These are phyloP conservation scores for Brachynemurus nebulosus DNA, from an alignment of 2,888 invertebrate genomes.

Conservation along the genomic window DNA sequence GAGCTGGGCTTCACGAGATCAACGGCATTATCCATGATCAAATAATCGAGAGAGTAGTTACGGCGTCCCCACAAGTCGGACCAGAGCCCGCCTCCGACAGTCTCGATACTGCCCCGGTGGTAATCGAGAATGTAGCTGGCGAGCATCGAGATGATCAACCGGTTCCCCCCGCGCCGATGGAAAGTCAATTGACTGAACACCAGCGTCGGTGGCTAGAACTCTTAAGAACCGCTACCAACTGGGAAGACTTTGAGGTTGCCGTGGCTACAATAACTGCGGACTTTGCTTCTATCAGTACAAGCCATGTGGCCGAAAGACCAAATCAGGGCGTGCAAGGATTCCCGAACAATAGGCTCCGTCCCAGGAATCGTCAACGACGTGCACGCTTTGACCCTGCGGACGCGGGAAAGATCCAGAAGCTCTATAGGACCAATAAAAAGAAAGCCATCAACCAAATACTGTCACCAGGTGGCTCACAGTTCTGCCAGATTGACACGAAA, in stretches of 20 bases:
- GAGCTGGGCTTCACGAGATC: too few relatives aligned
- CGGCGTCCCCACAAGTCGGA: too few relatives aligned
- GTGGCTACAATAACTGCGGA: not conserved
- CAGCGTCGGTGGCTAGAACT: not conserved
- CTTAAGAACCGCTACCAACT: not conserved
- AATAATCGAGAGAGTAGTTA: too few relatives aligned
- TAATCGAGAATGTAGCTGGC: too few relatives aligned
- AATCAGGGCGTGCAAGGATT: not conserved
- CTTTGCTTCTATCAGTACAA: not conserved
- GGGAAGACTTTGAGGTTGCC: not conserved
- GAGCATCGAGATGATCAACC: not conserved
- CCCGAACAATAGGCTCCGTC: not conserved
- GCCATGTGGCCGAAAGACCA: not conserved
- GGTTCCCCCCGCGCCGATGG: not conserved
- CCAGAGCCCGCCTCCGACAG: too few relatives aligned
- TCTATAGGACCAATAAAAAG: not conserved
- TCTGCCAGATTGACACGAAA: not conserved
- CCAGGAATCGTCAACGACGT: not conserved
- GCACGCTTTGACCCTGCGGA: not conserved
- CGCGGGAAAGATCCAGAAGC: not conserved
- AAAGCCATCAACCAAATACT: not conserved
- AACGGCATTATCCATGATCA: too few relatives aligned
- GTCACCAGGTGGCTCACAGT: not conserved
- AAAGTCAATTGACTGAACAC: not conserved
- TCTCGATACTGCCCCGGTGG: too few relatives aligned